phyloP scores from a whole-genome alignment of 2,888 invertebrate species.

The Perithous albicinctus region DNA sequence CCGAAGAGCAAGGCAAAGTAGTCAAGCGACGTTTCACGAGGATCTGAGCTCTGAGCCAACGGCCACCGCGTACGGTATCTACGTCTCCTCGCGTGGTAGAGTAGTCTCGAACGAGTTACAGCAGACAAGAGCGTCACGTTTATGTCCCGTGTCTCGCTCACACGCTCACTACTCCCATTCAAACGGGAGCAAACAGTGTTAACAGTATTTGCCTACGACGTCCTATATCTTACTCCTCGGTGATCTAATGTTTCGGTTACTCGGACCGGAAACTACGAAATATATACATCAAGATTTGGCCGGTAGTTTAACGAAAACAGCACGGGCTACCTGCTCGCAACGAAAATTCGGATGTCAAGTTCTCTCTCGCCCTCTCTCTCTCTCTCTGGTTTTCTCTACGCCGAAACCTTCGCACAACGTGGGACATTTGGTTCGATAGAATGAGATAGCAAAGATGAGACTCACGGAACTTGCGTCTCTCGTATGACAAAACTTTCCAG shows the following conservation, averaged over 20 bases:
- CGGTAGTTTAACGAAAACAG: slow-evolving; percentile 44
- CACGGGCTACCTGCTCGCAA: slow-evolving; percentile 1
- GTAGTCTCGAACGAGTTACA: slow-evolving; percentile 68
- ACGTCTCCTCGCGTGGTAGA: neutral
- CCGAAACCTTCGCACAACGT: slow-evolving; percentile 8
- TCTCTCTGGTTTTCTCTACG: no score
- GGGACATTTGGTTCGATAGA: neutral
- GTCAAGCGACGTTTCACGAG: slow-evolving; percentile 61
- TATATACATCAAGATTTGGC: slow-evolving; percentile 45
- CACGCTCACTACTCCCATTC: slow-evolving; percentile 74
- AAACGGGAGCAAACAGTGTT: slow-evolving; percentile 82
- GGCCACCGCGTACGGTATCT: slow-evolving; percentile 1
- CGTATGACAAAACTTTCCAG: slow-evolving; percentile 76
- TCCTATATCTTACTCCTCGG: slow-evolving; percentile 64
- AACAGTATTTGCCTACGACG: slow-evolving; percentile 83
- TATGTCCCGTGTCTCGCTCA: slow-evolving; percentile 56
- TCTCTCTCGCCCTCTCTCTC: slow-evolving; percentile 18
- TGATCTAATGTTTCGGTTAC: slow-evolving; percentile 79
- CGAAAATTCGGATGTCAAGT: slow-evolving; percentile 50
- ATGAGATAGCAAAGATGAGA: slow-evolving; percentile 36
- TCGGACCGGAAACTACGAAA: slow-evolving; percentile 65
- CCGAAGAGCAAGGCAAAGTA: slow-evolving; percentile 73
- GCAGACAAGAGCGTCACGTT: slow-evolving; percentile 72
- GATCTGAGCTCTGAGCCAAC: neutral
- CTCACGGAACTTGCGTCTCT: slow-evolving; percentile 25